Base-by-base conservation (phyloP, 2,113 vertebrate genomes). In the Nannospalax galili region DNA sequence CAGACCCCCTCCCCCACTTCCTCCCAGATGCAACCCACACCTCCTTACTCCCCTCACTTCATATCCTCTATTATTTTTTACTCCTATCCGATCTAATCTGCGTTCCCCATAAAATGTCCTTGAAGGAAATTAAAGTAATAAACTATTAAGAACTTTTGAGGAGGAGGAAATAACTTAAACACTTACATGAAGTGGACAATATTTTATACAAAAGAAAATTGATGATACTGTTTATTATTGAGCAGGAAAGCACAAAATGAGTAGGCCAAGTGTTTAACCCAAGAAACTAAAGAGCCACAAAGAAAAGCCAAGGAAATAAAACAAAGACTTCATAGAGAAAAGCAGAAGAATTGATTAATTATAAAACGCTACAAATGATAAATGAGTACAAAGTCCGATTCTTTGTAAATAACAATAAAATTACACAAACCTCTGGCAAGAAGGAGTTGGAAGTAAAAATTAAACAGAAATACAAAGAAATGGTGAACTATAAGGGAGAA, bases 191-290 rank as follows among this genome's bases (percentile, higher is more conserved):
- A 67, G 5, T 92, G 30, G n/a, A 89, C 56, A 92, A 84, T 95
- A 89, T 70, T 58, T 11, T 79, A 85, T 73, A 85, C n/a, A 60
- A 22, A 94, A 92, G 62, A 95, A 96, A 96, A 94, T 7, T 64
- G 87, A 80, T 84, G 22, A 12, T 14, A 56, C 62, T 16, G 28
- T 20, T 89, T 92, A n/a, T 26, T 65, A 89, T 85, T 93, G 79
- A 90, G 35, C 77, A 90, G 26, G 42, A 95, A 90, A 88, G 7
- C 58, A 77, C 69, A 40, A 80, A 95, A 67, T 84, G 75, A 93
- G 45, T 65, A 58, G 26, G 6, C 42, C 69, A 81, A 85, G 82
- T 92, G 60, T 62, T 92, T 88, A 90, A 64, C 30, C 85, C 8
- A 42, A 70, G 75, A 94, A 79, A 14, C 48, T 64, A 7, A 56